Evolutionary conservation across 2,113 vertebrate genomes (phyloP).

Genomic region (Cyrtonyx montezumae): DNA sequence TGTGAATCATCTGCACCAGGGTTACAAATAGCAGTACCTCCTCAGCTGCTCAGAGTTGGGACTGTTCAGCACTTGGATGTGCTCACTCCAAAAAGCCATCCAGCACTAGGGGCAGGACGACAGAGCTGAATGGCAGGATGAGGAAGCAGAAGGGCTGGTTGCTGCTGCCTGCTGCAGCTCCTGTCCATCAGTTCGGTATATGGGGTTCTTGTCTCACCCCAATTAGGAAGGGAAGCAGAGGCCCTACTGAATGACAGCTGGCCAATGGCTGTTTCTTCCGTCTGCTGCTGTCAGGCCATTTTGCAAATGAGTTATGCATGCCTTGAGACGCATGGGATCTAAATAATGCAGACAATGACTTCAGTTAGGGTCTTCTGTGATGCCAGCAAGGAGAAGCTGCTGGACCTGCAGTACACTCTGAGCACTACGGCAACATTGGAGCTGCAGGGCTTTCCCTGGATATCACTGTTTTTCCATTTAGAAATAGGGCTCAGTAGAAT

Average conservation of each 20-base stretch:
- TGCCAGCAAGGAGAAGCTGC: neutral
- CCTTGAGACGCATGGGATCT: slow-evolving; percentile 13
- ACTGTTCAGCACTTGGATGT: neutral
- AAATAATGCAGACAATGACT: neutral
- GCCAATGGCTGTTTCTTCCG: neutral
- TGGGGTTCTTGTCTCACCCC: neutral
- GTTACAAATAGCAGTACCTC: slow-evolving; percentile 48
- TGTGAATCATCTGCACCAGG: neutral
- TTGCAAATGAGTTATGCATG: neutral
- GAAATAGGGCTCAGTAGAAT: neutral
- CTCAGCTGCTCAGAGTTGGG: neutral
- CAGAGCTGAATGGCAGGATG: neutral
- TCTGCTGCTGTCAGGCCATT: neutral
- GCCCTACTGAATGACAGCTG: neutral
- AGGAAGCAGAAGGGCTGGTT: neutral
- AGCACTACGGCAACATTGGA: neutral
- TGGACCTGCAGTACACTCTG: neutral
- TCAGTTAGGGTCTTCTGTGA: neutral
- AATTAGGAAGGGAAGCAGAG: neutral
- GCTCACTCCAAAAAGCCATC: neutral
- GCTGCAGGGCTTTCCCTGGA: neutral
- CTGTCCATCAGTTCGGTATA: neutral
- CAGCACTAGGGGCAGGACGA: neutral
- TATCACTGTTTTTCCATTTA: neutral
- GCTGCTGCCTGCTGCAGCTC: neutral